Base-by-base conservation (phyloP, 1,140 invertebrate genomes). In the Drosophila tani region DNA sequence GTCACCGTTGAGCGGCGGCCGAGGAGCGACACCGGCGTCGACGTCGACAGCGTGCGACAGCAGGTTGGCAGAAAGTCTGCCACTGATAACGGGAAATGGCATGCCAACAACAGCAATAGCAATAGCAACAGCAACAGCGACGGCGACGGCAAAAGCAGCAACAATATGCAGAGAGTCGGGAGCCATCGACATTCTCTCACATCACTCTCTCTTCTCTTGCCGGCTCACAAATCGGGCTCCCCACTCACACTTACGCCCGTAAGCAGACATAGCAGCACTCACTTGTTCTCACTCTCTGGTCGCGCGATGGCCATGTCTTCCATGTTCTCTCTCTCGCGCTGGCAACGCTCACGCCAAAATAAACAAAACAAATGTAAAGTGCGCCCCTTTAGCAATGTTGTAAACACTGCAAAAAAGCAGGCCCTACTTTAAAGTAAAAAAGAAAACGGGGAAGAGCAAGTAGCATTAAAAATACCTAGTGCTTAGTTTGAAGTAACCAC, bases 301-400 rank as follows among this genome's bases (percentile, higher is more conserved):
- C 71, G 58, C 73, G 60, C 74, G 53, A 59, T 58, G 47, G 55
- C 67, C 57, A 35, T 62, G 65, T 58, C 79, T 69, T 69, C 49
- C 58, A 41, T 63, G 50, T 58, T 53, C 65, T 58, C 71, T 66
- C 75, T 71, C 75, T 69, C 53, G 24, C 40, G 59, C 78, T 57
- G 68, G 78, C 76, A 80, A 80, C 83, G 73, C 83, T 84, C 85
- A 88, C 81, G 85, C 81, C 81, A 88, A 88, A 88, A 88, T 88
- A 88, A 88, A 90, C 84, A 88, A 87, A 87, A 88, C 84, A 88
- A 87, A 88, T 87, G 77, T 84, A 87, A 87, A 88, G 85, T 88
- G 84, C 73, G 85, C 73, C 74, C 75, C 51, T 32, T 55, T 53
- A 51, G 71, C 60, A 51, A 66, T 75, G 38, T 65, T 51, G 62